Conservation (phyloP, 2,113 vertebrate genomes). For the Eublepharis macularius region DNA sequence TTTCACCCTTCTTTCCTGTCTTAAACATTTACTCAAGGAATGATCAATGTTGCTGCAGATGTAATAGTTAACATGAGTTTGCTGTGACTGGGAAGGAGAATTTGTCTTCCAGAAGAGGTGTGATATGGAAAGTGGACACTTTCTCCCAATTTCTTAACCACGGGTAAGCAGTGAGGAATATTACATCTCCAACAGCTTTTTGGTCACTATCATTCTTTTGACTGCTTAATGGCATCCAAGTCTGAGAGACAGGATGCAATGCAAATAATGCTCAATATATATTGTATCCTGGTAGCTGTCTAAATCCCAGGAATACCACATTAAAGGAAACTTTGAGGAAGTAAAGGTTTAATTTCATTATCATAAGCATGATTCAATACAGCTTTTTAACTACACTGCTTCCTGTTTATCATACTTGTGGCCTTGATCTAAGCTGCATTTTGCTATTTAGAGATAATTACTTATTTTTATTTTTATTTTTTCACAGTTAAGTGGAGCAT, state of each 20-base stretch:
- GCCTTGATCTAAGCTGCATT: slow-evolving; percentile 69
- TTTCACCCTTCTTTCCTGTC: background rate
- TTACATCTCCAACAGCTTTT: background rate
- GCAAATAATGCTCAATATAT: slow-evolving; percentile 33
- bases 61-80: background rate
- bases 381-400: slow-evolving; percentile 65
- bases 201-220: background rate
- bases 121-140: background rate
- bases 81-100: background rate
- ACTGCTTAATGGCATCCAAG: slow-evolving; percentile 16
- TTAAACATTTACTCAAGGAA: background rate
- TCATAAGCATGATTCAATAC: slow-evolving; percentile 55
- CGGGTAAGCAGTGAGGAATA: background rate
- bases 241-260: slow-evolving; percentile 30
- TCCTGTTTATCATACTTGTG: slow-evolving; percentile 75
- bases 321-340: slow-evolving; percentile 61
- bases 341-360: slow-evolving; percentile 71
- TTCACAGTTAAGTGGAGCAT: slow-evolving; percentile 83
- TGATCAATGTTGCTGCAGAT: background rate
- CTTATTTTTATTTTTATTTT: slow-evolving; percentile 81
- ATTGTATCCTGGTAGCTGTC: slow-evolving; percentile 37
- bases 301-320: slow-evolving; percentile 48
- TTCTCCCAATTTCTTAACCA: background rate
- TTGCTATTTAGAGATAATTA: slow-evolving; percentile 76
- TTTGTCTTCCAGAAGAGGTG: background rate